phyloP scores from a whole-genome alignment of 1,140 invertebrate genomes.

The Andrena cerasifolii region DNA sequence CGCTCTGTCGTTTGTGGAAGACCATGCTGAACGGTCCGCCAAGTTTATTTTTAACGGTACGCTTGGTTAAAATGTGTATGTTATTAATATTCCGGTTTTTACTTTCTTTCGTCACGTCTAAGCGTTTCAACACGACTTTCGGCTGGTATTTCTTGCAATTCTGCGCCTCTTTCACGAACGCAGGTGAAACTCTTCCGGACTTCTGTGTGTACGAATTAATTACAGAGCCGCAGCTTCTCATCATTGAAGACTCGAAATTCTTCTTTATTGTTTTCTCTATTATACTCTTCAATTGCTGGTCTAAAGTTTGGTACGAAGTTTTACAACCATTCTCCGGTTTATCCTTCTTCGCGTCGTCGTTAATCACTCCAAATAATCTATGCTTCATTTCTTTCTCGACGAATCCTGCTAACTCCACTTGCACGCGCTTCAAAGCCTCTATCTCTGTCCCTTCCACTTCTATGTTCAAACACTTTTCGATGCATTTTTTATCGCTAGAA shows the following conservation, averaged over 20 bases:
- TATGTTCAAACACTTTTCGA: conserved; percentile 77
- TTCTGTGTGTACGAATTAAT: neutral
- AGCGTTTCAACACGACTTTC: conserved; percentile 69
- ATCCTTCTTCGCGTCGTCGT: neutral
- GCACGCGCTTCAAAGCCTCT: conserved; percentile 69
- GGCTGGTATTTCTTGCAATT: conserved; percentile 76
- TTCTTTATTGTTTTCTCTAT: conserved; percentile 76
- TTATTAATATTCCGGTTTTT: conserved; percentile 66
- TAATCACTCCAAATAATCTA: conserved; percentile 46
- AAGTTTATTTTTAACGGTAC: conserved; percentile 19
- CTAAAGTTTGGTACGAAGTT: conserved; percentile 66
- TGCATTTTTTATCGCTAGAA: conserved; percentile 62
- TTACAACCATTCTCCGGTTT: conserved; percentile 43
- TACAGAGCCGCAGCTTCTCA: conserved; percentile 7
- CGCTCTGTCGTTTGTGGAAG: conserved; percentile 62
- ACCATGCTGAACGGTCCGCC: conserved; percentile 41
- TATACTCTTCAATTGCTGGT: conserved; percentile 75
- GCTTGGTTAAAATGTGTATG: conserved; percentile 26
- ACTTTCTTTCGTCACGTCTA: conserved; percentile 64
- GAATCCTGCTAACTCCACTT: conserved; percentile 73
- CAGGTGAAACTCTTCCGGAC: conserved; percentile 61
- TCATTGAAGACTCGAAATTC: conserved; percentile 71
- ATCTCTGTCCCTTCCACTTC: conserved; percentile 77
- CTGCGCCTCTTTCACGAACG: conserved; percentile 68
- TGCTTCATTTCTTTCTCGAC: conserved; percentile 75